Evolutionary conservation across 2,888 invertebrate species (phyloP).

Genomic region (Cryptophagus acutangulus): DNA sequence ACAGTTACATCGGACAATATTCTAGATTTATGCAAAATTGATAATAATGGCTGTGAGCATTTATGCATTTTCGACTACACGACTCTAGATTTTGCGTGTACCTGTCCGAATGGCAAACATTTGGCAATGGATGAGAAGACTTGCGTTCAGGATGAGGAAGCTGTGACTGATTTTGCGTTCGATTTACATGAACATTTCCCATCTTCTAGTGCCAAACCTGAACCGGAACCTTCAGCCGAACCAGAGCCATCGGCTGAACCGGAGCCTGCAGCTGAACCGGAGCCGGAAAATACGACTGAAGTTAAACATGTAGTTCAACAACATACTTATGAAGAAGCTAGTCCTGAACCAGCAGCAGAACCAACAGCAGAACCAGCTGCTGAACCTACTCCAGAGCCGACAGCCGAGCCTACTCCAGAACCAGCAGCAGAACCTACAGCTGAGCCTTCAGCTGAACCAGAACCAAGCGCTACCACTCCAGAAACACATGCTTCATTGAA

Average conservation of each 20-base stretch:
- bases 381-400: conserved; percentile 31
- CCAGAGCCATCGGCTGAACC: conserved; percentile 27
- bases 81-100: conserved; percentile 60
- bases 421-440: conserved; percentile 38
- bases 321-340: conserved; percentile 38
- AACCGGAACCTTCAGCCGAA: no score
- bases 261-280: conserved; percentile 35
- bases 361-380: conserved; percentile 44
- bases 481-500: neutral
- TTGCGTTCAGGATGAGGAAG: conserved; percentile 41
- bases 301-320: conserved; percentile 31
- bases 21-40: conserved; percentile 61
- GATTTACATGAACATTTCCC: conserved; percentile 31
- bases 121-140: conserved; percentile 50
- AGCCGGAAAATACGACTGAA: no score
- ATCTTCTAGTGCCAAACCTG: conserved; percentile 26
- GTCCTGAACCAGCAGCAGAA: conserved; percentile 44
- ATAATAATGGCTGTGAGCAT: conserved; percentile 62
- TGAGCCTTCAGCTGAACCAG: conserved; percentile 40
- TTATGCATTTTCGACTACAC: conserved; percentile 64
- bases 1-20: conserved; percentile 55
- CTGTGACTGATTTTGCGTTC: conserved; percentile 27
- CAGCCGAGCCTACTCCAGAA: no score
- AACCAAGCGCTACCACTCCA: conserved; percentile 5
- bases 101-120: conserved; percentile 56